Base-by-base conservation (phyloP, 2,888 invertebrate genomes). In the Rhagophthalmus giganteus region DNA sequence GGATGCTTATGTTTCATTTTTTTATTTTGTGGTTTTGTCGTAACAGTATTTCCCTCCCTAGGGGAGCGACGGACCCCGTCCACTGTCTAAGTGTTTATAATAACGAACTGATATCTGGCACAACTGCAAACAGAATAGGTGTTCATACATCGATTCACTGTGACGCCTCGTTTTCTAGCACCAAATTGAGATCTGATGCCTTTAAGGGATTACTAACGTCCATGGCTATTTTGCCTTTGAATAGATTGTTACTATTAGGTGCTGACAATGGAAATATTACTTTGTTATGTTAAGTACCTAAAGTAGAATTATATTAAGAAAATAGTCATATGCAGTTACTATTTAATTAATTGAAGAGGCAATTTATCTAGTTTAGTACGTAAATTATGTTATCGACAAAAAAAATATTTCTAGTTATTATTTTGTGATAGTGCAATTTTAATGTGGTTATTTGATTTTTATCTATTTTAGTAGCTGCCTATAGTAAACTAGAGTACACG, bases 201-300 rank as follows among this genome's bases (percentile, higher is more conserved):
- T 91, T 97, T 72, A 89, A 87, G 67, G 97, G 97, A 3, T 87
- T 94, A 5, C 79, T 98, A 8, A 95, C 96, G 6, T 87, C 92
- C 31, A 87, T 97, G 85, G 83, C 90, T 0, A 84, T 95, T 28
- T 76, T 98, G 60, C 95, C 96, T 1, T 77, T 95, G 2, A 98
- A 98, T 74, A 82, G 93, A 65, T 79, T 94, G 47, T 78, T 98
- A 44, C 77, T 99, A 12, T 78, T 97, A 13, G 98, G 96, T 7
- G 90, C 95, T 28, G 97, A 96, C 69, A 92, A 89, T 65, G 98
- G 98, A 10, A 85, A 82, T 60, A 89, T 93, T 59, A 86, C 83
- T 58, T 76, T 93, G 52, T 77, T 93, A 28, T 92, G 92, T 79
- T 91, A 79, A 81, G 28, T 8, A 5, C n/a, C n/a, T 7, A 27